Evolutionary conservation across 2,888 invertebrate genomes (phyloP).

Genomic region (Cremastinae sp.): DNA sequence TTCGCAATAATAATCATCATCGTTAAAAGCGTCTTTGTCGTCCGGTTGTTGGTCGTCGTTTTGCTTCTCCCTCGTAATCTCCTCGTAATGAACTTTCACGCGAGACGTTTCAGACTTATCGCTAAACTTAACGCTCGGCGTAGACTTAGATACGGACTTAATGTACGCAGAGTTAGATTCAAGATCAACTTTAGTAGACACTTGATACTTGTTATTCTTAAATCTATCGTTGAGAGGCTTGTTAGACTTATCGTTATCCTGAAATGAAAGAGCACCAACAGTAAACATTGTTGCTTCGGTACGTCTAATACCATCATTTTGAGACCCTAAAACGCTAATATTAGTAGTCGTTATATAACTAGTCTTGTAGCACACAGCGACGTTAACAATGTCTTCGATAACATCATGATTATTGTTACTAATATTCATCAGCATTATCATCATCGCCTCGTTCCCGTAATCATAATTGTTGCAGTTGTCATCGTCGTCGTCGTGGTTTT

Average conservation of each 20-base stretch:
- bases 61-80: conserved; percentile 15
- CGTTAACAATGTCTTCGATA: conserved; percentile 74
- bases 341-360: conserved; percentile 76
- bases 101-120: conserved; percentile 77
- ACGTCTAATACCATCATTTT: conserved; percentile 80
- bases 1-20: conserved; percentile 67
- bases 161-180: conserved; percentile 74
- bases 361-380: conserved; percentile 77
- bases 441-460: conserved; percentile 35
- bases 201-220: conserved; percentile 74
- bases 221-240: conserved; percentile 66
- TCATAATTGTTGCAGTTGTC: conserved; percentile 34
- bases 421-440: conserved; percentile 65
- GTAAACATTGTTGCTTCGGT: conserved; percentile 81
- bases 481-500: neutral
- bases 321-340: conserved; percentile 76
- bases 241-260: conserved; percentile 80
- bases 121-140: conserved; percentile 76
- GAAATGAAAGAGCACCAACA: conserved; percentile 82
- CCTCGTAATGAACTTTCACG: conserved; percentile 56
- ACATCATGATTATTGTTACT: conserved; percentile 72
- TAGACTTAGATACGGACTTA: conserved; percentile 79
- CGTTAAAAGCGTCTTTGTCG: conserved; percentile 64
- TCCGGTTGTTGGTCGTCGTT: conserved; percentile 9
- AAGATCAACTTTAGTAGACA: conserved; percentile 71